phyloP scores from a whole-genome alignment of 2,888 invertebrate genomes.

The Eristalinus sepulchralis region DNA sequence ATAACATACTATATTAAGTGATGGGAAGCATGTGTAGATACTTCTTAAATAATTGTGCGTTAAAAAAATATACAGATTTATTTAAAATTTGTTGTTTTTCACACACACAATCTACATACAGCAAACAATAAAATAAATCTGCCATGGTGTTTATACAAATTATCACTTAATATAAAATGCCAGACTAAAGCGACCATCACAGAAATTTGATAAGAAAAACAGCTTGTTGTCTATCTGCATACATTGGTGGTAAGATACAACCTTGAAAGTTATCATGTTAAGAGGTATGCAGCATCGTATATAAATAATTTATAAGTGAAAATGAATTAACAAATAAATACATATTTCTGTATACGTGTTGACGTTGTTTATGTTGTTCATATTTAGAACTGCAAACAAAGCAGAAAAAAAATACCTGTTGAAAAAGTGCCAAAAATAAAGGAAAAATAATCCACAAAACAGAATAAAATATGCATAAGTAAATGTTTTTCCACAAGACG shows the following conservation, averaged over 20 bases:
- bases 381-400: slow-evolving; percentile 3
- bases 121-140: neutral
- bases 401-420: slow-evolving; percentile 40
- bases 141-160: neutral
- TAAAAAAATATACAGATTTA: neutral
- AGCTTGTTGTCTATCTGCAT: neutral
- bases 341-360: neutral
- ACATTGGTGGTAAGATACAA: neutral
- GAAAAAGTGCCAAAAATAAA: slow-evolving; percentile 74
- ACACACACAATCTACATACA: neutral
- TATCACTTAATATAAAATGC: neutral
- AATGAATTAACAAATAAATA: neutral
- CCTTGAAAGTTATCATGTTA: neutral
- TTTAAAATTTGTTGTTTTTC: neutral
- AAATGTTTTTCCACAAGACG: neutral
- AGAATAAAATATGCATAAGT: slow-evolving; percentile 2
- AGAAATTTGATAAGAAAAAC: slow-evolving; percentile 5
- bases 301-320: neutral
- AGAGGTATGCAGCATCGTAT: neutral
- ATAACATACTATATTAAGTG: too few species aligned
- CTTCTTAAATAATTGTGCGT: too few species aligned
- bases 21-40: too few species aligned
- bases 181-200: neutral
- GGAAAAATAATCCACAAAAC: slow-evolving; percentile 40
- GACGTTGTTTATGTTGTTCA: neutral